Percentiles rank a stretch among this genome's conserved stretches.
These are phyloP conservation scores for Aeoliscus strigatus DNA, from an alignment of 2,797 vertebrate genomes.

Conservation along the genomic window DNA sequence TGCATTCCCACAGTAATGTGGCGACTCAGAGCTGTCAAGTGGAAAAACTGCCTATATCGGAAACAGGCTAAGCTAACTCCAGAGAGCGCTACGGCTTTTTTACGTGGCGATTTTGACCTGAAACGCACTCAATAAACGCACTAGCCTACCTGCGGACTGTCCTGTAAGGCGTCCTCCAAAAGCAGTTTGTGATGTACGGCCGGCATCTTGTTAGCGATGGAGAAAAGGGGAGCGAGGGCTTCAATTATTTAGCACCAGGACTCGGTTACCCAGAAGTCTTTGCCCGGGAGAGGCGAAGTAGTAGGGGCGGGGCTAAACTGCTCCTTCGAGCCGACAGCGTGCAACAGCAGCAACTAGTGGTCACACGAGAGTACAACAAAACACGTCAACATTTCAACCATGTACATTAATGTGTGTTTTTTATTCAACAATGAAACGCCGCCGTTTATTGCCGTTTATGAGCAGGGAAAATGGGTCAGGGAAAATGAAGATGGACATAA, in stretches of 20 bases:
- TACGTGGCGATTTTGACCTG: neutral
- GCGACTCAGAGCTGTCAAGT: constrained; percentile 46
- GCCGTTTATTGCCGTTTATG: no score
- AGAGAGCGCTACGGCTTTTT: constrained; percentile 2
- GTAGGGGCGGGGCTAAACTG: constrained; percentile 36
- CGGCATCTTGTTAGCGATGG: constrained; percentile 81
- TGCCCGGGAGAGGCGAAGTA: constrained; percentile 45
- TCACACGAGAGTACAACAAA: no score
- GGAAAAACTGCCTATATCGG: constrained; percentile 34
- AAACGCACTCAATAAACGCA: neutral
- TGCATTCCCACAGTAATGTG: constrained; percentile 21
- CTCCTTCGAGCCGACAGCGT: no score
- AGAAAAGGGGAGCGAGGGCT: constrained; percentile 41
- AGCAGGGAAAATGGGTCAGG: no score
- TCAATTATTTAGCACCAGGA: constrained; percentile 60
- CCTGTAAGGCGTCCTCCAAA: constrained; percentile 91
- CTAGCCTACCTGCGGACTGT: constrained; percentile 92
- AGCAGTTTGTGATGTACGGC: constrained; percentile 90
- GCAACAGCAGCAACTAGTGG: no score
- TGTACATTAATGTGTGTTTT: no score
- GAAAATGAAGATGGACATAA: no score
- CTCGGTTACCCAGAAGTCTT: constrained; percentile 71
- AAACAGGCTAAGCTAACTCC: constrained; percentile 26
- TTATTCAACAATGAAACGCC: no score
- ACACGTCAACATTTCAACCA: no score